Evolutionary conservation across 2,113 vertebrate genomes (phyloP), one percentile per base, ranked within the genome.

Genomic region (Rhinogobius similis): DNA sequence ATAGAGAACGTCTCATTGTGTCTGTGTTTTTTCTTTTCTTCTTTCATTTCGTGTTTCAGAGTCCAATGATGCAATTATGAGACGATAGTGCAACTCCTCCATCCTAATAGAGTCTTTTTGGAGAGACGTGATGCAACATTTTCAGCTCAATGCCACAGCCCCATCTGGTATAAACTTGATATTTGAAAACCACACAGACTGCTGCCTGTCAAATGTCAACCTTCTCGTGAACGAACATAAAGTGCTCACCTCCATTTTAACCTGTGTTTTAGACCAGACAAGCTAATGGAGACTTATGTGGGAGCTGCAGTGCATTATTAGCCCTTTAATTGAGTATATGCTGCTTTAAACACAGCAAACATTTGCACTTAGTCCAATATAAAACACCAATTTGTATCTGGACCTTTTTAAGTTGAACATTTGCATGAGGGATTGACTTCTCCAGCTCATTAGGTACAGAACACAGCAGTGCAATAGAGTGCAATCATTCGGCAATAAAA

Each of bases 241-340:
- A 46, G 10, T 24, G 32, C 43, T 70, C 29, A 39, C 23, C 23
- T 64, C 71, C 52, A 63, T 36, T 61, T 52, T 63, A 23, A 46
- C 50, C 61, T 59, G 24, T 11, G 10, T 52, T 18, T 69, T 74
- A 53, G 75, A 44, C 7, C 21, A 79, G 67, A 61, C 41, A 64
- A 23, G 55, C 18, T 78, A 80, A 86, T 75, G 50, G 66, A 82
- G 68, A 84, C 67, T 72, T 85, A 89, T 72, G 56, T 67, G 70
- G 13, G 53, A 3, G 58, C n/a, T 50, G 12, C 68, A 21, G n/a
- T 62, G 72, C 72, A 78, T 81, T 74, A 85, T 64, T 65, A 39
- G 70, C 23, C 20, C 75, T 52, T 55, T 23, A 12, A 73, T 66
- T 58, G 38, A 61, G 72, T 71, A 77, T 66, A 68, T 70, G 44